Conservation (phyloP, 2,888 invertebrate genomes). For the Drosophila rubida region DNA sequence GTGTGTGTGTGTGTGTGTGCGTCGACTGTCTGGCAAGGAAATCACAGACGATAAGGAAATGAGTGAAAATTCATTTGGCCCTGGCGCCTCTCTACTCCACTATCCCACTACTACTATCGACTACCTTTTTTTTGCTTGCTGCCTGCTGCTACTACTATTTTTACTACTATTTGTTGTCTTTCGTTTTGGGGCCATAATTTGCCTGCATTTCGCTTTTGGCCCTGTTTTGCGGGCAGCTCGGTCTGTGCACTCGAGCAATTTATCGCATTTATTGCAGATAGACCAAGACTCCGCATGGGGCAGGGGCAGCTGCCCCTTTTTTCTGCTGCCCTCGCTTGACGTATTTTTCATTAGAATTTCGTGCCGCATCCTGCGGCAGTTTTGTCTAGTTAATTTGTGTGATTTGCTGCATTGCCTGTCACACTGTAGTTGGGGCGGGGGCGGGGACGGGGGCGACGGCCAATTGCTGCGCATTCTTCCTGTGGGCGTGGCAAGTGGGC, state of each 20-base stretch:
- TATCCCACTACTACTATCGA: constrained; percentile 1
- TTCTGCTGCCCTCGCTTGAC: constrained; percentile 25
- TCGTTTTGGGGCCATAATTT: constrained; percentile 58
- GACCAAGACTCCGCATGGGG: constrained; percentile 1
- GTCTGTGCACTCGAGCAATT: constrained; percentile 71
- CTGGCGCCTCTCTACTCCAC: constrained; percentile 11
- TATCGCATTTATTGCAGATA: constrained; percentile 68
- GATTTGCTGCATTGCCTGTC: constrained; percentile 69
- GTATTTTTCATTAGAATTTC: constrained; percentile 70
- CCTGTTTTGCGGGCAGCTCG: constrained; percentile 7
- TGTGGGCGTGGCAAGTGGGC: constrained; percentile 17
- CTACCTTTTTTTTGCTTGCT: constrained; percentile 5
- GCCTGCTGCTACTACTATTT: constrained; percentile 3
- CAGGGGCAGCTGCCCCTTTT: neutral
- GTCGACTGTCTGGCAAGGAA: constrained; percentile 76
- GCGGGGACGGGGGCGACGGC: neutral
- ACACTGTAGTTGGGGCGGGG: neutral
- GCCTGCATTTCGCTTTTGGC: constrained; percentile 66
- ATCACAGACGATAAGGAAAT: constrained; percentile 83
- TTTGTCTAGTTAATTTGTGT: constrained; percentile 78
- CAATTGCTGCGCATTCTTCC: neutral
- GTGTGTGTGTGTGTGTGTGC: constrained; percentile 21
- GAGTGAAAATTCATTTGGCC: constrained; percentile 82
- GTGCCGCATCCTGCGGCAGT: constrained; percentile 67
- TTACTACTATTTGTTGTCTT: constrained; percentile 18